Evolutionary conservation across 1,140 invertebrate genomes (phyloP), one percentile per base, ranked within the genome.

Genomic region (Papilio aristodemus): DNA sequence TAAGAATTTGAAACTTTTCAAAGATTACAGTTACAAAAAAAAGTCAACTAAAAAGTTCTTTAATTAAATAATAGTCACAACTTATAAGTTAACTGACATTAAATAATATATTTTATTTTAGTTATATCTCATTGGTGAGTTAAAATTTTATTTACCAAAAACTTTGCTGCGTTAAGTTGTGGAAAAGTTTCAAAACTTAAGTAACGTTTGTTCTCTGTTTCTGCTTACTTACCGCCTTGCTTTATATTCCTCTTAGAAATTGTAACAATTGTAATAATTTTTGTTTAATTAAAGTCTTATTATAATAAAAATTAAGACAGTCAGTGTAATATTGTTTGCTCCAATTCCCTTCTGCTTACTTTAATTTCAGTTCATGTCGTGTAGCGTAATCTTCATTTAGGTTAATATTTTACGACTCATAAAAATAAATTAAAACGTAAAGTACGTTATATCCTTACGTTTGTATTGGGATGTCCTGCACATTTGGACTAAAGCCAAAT

Each of bases 321-420:
- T 2, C 19, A 32, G 13, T n/a, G 70, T 75, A 73, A 83, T 81
- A 80, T 60, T 74, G 70, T 69, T 72, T 74, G 75, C 75, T 77
- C 81, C 74, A 81, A 73, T 81, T 82, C 68, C 71, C 67, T 60
- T 72, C 74, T 71, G 83, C 80, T 83, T 83, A 79, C 69, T 73
- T 68, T 81, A 85, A 83, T 83, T 82, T 73, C 69, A 78, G 74
- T 76, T 75, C 71, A 70, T 75, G 78, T 75, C 67, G 71, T 71
- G 69, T 77, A 73, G 74, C 71, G 81, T 80, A 79, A 80, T 81
- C 80, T 78, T 75, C 74, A 78, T 85, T 82, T 79, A 72, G 72
- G 74, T 79, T 79, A 75, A 73, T 78, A 69, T 79, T 82, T 80
- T 81, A 80, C 71, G 75, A 76, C 60, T 79, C 81, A 81, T 81